Base-by-base conservation (phyloP, 2,113 vertebrate genomes). In the Gnathonemus echidnorhynchus region DNA sequence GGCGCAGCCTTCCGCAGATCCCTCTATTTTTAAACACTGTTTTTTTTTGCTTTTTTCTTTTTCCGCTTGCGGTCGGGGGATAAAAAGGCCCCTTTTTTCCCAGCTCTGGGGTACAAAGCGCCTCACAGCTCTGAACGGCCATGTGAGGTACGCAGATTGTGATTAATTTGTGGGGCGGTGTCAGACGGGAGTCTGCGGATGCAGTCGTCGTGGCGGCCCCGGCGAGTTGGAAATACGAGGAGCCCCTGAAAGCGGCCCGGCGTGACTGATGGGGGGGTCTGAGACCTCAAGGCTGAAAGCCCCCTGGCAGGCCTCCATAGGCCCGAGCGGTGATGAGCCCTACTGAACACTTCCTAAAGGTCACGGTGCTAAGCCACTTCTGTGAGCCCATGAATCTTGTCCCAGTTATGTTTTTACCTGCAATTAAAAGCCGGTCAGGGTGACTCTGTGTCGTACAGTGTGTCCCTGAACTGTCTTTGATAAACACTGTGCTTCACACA, bases 391-490 rank as follows among this genome's bases (percentile, higher is more conserved):
- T 89, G 89, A 89, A 62, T 86, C 52, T 89, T 46, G 13, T 13
- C 74, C 74, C 31, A 77, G 74, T 77, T 77, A 31, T 4, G 62
- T 11, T 70, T 70, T 70, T 70, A 70, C 62, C 62, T 70, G 62
- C 10, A 11, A 70, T 70, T 31, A 70, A 31, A 31, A 27, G 10
- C 58, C 3, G n/a, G 62, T 70, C 46, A 19, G n/a, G 70, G 66
- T 35, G 45, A 86, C 49, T 31, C 27, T 31, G 50, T 45, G 74
- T 87, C 74, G 35, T 42, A 77, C 50, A 42, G 35, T 62, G 42
- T 89, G 56, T 62, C 87, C 86, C 87, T 89, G 49, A 46, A 48
- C 46, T 85, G 88, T 53, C 87, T 91, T 92, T 91, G 91, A 92
- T 85, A 87, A 90, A 90, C 58, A 7, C 48, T 49, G 70, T 27